phyloP scores from a whole-genome alignment of 2,113 vertebrate genomes.

The Ornithorhynchus anatinus region DNA sequence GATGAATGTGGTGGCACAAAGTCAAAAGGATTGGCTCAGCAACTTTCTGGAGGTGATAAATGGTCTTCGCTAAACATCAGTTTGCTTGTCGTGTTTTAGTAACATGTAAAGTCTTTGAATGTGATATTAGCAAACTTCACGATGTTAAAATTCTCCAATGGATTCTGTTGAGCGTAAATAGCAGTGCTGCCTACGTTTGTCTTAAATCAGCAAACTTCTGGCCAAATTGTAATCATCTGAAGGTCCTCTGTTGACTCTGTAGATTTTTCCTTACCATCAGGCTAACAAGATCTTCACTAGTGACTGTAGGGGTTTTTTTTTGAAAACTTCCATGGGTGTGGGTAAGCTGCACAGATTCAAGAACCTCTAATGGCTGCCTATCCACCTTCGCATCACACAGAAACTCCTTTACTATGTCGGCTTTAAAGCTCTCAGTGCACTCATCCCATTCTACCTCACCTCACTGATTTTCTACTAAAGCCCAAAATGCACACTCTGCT shows the following conservation, averaged over 20 bases:
- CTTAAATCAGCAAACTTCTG: not conserved
- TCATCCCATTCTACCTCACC: too few relatives aligned
- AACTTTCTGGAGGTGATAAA: slow-evolving; percentile 48
- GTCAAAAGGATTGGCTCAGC: slow-evolving; percentile 59
- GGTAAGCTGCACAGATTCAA: not conserved
- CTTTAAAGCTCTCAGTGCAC: too few relatives aligned
- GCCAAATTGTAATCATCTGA: not conserved
- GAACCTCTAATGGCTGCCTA: not conserved
- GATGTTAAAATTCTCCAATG: slow-evolving; percentile 23
- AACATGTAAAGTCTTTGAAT: slow-evolving; percentile 40
- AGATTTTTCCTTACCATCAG: not conserved
- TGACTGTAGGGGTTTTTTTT: not conserved
- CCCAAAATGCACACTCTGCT: too few relatives aligned
- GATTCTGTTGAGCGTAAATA: not conserved
- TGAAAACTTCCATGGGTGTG: not conserved
- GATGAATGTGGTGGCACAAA: slow-evolving; percentile 55
- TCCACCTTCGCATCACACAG: too few relatives aligned
- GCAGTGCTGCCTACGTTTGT: not conserved
- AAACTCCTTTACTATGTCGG: too few relatives aligned
- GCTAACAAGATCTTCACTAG: not conserved
- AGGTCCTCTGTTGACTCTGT: not conserved
- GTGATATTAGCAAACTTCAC: slow-evolving; percentile 33
- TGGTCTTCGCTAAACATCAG: slow-evolving; percentile 42
- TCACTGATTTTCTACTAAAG: too few relatives aligned
- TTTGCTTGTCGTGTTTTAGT: slow-evolving; percentile 42